Conservation (phyloP, 2,113 vertebrate genomes). For the Lophochroa leadbeateri region DNA sequence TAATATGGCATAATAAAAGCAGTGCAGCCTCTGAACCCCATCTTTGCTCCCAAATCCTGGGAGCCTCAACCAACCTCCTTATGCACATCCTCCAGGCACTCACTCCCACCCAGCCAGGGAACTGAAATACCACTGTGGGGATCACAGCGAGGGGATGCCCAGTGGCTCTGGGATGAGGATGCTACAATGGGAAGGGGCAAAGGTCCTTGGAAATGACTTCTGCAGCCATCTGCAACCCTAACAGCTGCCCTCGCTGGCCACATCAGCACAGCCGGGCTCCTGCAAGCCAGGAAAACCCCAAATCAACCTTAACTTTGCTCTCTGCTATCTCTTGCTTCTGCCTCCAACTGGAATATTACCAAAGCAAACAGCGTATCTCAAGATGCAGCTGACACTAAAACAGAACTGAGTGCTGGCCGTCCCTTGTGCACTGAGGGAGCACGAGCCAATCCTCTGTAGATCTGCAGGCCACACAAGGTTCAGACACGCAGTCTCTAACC, state of each 20-base stretch:
- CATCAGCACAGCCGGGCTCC: neutral
- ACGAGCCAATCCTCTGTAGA: neutral
- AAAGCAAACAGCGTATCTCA: neutral
- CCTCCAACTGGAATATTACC: neutral
- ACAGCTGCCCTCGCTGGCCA: neutral
- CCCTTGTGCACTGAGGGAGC: neutral
- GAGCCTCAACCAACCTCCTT: neutral
- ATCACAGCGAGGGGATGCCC: neutral
- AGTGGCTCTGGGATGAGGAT: neutral
- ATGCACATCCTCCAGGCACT: neutral
- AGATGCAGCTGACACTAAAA: neutral
- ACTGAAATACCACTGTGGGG: neutral
- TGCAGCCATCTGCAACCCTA: neutral
- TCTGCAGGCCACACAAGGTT: neutral
- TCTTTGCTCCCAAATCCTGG: neutral
- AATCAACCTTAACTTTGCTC: neutral
- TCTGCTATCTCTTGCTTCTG: neutral
- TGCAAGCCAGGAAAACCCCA: neutral
- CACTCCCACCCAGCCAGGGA: neutral
- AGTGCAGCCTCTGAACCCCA: neutral
- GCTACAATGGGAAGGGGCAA: neutral
- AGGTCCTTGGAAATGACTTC: neutral
- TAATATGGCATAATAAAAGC: neutral
- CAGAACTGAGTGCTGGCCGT: neutral
- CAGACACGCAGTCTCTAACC: neutral